Base-by-base conservation (phyloP, 2,797 vertebrate species). In the Premnoplex brunnescens region DNA sequence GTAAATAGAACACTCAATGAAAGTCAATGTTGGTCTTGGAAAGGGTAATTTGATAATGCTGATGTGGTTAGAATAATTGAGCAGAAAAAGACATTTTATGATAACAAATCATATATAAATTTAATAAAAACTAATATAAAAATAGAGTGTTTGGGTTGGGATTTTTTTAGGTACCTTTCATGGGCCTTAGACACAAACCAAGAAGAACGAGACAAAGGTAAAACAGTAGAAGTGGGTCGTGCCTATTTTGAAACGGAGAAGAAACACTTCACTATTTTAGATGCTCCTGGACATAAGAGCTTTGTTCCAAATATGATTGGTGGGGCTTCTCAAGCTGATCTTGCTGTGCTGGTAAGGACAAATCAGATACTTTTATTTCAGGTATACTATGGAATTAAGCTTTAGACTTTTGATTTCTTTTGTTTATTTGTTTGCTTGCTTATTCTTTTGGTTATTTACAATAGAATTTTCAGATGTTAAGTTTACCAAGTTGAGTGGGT, bases 241-340 rank as follows among this genome's bases (percentile, higher is more conserved):
- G 99, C 99, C 17, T 99, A 99, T 97, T 99, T 99, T 93, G 99
- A 99, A 98, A 99, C 99, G 0, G 99, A 99, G 91, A 99, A 99
- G 97, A 99, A 99, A 97, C 99, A 99, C 98, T 99, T 99, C 98
- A 99, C 99, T 95, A 99, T 99, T 97, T 97, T 99, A 94, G 99
- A 99, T 68, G 99, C 99, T 87, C 99, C 99, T 20, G 99, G 99
- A 63, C 99, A 99, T 96, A 99, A 99, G 98, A 99, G 99, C 96
- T 99, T 99, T 93, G 99, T 99, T 64, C 99, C 99, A 60, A 99
- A 99, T 98, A 99, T 99, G 99, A 99, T 99, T 54, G 99, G 99
- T 55, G 99, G 99, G 1, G 99, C 99, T 67, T 99, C 99, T 16
- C 99, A 99, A 98, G 99, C 99, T 56, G 99, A 99, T 95, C 92